Evolutionary conservation across 2,888 invertebrate species (phyloP).

Genomic region (Aquatica leii): DNA sequence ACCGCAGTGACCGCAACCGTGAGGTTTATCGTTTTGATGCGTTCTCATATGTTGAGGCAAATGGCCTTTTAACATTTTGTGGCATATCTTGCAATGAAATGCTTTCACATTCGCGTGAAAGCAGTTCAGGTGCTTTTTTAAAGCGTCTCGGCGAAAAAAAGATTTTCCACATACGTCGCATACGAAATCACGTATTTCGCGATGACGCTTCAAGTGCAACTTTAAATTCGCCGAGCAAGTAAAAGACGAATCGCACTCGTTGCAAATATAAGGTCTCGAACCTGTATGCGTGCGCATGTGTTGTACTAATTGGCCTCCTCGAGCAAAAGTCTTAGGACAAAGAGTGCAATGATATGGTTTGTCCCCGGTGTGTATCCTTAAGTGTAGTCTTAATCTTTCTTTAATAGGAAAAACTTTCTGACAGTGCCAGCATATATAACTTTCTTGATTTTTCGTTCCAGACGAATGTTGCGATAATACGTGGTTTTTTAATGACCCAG

Average conservation of each 20-base stretch:
- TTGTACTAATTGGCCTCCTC: constrained; percentile 77
- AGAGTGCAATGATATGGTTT: constrained; percentile 71
- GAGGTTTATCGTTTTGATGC: constrained; percentile 79
- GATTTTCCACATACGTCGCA: constrained; percentile 84
- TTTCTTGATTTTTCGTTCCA: constrained; percentile 55
- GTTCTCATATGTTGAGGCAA: constrained; percentile 84
- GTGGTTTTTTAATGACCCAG: constrained; percentile 72
- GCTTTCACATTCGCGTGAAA: constrained; percentile 78
- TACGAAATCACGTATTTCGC: constrained; percentile 77
- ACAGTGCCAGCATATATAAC: constrained; percentile 77
- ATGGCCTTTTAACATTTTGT: constrained; percentile 82
- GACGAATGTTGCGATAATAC: constrained; percentile 65
- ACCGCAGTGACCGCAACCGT: constrained; percentile 80
- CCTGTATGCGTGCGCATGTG: constrained; percentile 80
- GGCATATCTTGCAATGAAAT: constrained; percentile 82
- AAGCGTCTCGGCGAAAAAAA: constrained; percentile 76
- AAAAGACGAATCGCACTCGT: constrained; percentile 75
- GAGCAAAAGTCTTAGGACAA: constrained; percentile 73
- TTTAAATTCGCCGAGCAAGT: constrained; percentile 71
- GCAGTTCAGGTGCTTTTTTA: constrained; percentile 79
- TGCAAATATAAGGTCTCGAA: constrained; percentile 75
- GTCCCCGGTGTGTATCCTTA: constrained; percentile 76
- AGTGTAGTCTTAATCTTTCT: constrained; percentile 76
- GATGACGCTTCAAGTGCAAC: constrained; percentile 73
- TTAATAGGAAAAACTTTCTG: constrained; percentile 79